Conservation (phyloP, 1,140 invertebrate genomes). For the Sarcophaga peregrina region DNA sequence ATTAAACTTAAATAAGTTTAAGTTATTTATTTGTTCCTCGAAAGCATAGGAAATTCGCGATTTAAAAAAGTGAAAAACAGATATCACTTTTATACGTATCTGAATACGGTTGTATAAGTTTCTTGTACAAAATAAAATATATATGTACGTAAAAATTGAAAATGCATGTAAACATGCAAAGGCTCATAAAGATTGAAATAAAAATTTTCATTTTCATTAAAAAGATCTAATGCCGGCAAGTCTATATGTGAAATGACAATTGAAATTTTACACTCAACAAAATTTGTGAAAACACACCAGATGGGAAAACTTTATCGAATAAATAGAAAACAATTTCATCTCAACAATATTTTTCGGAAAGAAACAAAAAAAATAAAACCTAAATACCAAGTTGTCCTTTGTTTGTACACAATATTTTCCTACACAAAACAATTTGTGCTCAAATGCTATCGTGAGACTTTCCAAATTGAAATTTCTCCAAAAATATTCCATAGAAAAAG, state of each 20-base stretch:
- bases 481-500: slow-evolving; percentile 21
- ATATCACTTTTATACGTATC: no score
- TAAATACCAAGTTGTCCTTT: neutral
- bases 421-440: slow-evolving; percentile 36
- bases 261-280: slow-evolving; percentile 36
- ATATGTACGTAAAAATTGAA: no score
- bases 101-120: no score
- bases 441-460: slow-evolving; percentile 39
- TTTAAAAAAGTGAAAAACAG: no score
- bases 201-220: no score
- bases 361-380: neutral
- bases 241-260: slow-evolving; percentile 11
- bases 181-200: no score
- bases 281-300: slow-evolving; percentile 3
- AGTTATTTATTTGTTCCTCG: no score
- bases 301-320: slow-evolving; percentile 33
- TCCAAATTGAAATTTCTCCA: slow-evolving; percentile 22
- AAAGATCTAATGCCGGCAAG: no score
- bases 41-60: no score
- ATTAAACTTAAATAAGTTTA: no score
- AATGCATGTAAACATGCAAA: no score
- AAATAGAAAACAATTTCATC: slow-evolving; percentile 7
- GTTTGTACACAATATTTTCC: neutral
- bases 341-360: neutral
- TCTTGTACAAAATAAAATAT: no score